phyloP scores from a whole-genome alignment of 2,888 invertebrate genomes.

The Ypsolopha scabrella region DNA sequence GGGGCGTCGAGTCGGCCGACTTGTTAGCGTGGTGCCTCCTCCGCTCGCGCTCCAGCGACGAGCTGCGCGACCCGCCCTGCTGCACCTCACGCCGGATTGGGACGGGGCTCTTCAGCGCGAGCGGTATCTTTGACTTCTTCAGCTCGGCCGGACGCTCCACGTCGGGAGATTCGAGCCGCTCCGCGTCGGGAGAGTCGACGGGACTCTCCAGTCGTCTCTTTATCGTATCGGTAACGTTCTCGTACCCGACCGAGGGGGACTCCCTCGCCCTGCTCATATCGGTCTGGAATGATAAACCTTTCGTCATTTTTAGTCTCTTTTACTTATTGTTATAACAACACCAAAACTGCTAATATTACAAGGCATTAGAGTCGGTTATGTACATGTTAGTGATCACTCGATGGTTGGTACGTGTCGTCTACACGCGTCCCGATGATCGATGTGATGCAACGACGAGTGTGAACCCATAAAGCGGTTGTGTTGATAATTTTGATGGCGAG shows the following conservation, averaged over 20 bases:
- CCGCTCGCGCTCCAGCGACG: not conserved
- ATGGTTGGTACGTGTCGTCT: conserved; percentile 23
- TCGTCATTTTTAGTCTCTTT: conserved; percentile 10
- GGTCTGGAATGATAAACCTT: conserved; percentile 47
- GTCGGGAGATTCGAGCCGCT: conserved; percentile 36
- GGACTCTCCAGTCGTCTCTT: conserved; percentile 69
- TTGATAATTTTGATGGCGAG: conserved; percentile 14
- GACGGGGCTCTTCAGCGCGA: conserved; percentile 49
- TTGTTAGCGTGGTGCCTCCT: not conserved
- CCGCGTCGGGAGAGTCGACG: conserved; percentile 30
- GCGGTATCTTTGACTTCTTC: conserved; percentile 57
- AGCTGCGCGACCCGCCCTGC: not conserved
- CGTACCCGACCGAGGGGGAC: conserved; percentile 45
- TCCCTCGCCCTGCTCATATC: conserved; percentile 16
- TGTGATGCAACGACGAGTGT: conserved; percentile 17
- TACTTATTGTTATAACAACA: no score
- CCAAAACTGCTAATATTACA: not conserved
- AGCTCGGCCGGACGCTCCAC: conserved; percentile 34
- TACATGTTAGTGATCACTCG: conserved; percentile 14
- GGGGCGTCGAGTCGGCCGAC: not conserved
- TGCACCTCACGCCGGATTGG: conserved; percentile 23
- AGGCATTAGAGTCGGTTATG: conserved; percentile 7
- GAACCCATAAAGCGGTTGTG: no score
- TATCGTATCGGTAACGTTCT: conserved; percentile 74
- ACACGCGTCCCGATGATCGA: conserved; percentile 10